A percentile compares a stretch with the other conserved stretches of the same genome.
Evolutionary conservation across 2,797 vertebrate genomes (phyloP).

Genomic region (Amblyopsis hoosieri): DNA sequence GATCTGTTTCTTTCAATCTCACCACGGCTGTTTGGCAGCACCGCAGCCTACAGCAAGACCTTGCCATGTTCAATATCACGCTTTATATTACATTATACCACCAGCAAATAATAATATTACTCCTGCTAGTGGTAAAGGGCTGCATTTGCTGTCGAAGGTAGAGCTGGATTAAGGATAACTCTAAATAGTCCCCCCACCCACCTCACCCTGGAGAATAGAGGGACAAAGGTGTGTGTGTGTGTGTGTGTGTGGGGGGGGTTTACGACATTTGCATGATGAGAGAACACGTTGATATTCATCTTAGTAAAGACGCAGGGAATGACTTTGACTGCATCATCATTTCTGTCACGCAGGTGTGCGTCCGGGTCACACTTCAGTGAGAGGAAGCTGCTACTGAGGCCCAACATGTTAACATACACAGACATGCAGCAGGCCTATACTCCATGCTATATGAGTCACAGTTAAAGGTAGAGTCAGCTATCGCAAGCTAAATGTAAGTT

Average conservation of each 20-base stretch:
- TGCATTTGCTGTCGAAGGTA: constrained; percentile 59
- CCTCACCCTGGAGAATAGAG: not conserved
- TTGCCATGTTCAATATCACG: constrained; percentile 40
- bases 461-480: too few species aligned
- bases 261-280: constrained; percentile 72
- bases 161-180: constrained; percentile 51
- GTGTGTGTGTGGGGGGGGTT: constrained; percentile 14
- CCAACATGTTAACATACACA: constrained; percentile 3
- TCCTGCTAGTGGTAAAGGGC: constrained; percentile 50
- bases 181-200: constrained; percentile 54
- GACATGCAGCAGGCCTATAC: too few species aligned
- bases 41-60: constrained; percentile 50
- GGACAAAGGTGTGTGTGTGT: not conserved
- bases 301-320: constrained; percentile 73
- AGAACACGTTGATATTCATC: constrained; percentile 71
- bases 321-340: constrained; percentile 75
- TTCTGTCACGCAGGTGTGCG: constrained; percentile 72
- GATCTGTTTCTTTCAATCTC: constrained; percentile 69
- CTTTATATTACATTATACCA: constrained; percentile 55
- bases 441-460: too few species aligned
- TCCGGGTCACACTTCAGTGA: constrained; percentile 71
- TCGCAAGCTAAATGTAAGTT: too few species aligned
- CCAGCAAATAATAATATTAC: constrained; percentile 68
- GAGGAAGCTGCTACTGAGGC: constrained; percentile 74
- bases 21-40: constrained; percentile 33